phyloP scores from a whole-genome alignment of 2,888 invertebrate genomes.

The Coecobrya sp. region DNA sequence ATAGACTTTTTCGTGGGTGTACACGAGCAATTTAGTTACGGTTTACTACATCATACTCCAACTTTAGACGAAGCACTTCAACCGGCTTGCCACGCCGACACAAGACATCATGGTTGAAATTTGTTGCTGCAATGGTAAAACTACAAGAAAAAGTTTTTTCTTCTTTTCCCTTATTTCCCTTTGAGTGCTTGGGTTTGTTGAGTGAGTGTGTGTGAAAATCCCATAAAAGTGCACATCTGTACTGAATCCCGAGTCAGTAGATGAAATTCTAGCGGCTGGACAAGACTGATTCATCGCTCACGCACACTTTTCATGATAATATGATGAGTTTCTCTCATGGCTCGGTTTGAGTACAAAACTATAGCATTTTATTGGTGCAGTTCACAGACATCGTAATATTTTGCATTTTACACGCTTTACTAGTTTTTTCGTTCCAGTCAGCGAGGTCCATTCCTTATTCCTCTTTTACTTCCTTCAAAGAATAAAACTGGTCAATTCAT shows the following conservation, averaged over 20 bases:
- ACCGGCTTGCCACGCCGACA: conserved; percentile 44
- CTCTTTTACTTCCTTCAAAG: neutral
- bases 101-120: conserved; percentile 20
- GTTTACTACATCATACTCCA: conserved; percentile 40
- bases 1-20: conserved; percentile 37
- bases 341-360: neutral
- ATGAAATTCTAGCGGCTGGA: neutral
- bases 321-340: neutral
- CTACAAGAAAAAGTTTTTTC: conserved; percentile 37
- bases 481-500: neutral
- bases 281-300: conserved; percentile 8
- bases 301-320: neutral
- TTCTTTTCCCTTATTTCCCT: neutral
- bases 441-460: neutral
- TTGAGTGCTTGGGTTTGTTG: conserved; percentile 19
- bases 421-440: neutral
- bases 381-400: conserved; percentile 7
- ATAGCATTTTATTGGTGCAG: neutral
- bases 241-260: conserved; percentile 62
- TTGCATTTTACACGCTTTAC: conserved; percentile 6
- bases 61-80: conserved; percentile 30
- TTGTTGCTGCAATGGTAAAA: conserved; percentile 25
- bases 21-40: conserved; percentile 50
- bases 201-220: conserved; percentile 66
- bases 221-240: conserved; percentile 70